A percentile compares a stretch with the other conserved stretches of the same genome.
Conservation (phyloP, 2,797 vertebrate species). For the Sandelia bainsii region DNA sequence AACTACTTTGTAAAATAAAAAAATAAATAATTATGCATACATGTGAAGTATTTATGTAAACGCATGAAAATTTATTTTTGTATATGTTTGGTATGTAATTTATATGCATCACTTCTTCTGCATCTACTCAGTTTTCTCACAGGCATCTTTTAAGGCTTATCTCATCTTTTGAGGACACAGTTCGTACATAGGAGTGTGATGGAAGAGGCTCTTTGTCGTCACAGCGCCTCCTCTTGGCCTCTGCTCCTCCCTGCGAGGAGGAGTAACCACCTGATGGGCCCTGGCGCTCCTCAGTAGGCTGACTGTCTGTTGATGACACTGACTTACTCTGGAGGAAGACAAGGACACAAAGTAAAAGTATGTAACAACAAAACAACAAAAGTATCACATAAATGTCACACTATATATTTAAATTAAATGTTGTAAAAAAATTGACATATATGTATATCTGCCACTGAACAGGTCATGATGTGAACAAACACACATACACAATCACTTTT, state of each 20-base stretch:
- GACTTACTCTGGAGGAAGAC: constrained; percentile 84
- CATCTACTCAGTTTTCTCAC: background rate
- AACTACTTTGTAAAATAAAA: background rate
- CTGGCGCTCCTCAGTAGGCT: constrained; percentile 79
- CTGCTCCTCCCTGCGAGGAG: constrained; percentile 75
- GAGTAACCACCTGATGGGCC: constrained; percentile 78
- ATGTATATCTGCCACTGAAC: background rate
- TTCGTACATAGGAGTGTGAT: constrained; percentile 86
- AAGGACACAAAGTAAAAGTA: constrained; percentile 13
- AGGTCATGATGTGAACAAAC: constrained; percentile 17
- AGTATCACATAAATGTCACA: background rate
- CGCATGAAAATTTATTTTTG: no score
- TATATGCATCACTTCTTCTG: background rate
- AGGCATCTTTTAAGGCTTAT: background rate
- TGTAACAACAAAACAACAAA: constrained; percentile 1
- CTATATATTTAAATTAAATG: no score
- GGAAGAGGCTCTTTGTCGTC: constrained; percentile 89
- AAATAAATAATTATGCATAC: background rate
- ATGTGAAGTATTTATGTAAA: background rate
- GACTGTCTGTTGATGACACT: constrained; percentile 88
- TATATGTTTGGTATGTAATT: background rate
- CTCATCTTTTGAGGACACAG: background rate
- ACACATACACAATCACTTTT: constrained; percentile 6
- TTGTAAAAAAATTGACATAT: no score
- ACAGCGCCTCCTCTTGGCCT: constrained; percentile 86